Conservation (phyloP, 2,797 vertebrate genomes). For the Lepilemur septentrionalis region DNA sequence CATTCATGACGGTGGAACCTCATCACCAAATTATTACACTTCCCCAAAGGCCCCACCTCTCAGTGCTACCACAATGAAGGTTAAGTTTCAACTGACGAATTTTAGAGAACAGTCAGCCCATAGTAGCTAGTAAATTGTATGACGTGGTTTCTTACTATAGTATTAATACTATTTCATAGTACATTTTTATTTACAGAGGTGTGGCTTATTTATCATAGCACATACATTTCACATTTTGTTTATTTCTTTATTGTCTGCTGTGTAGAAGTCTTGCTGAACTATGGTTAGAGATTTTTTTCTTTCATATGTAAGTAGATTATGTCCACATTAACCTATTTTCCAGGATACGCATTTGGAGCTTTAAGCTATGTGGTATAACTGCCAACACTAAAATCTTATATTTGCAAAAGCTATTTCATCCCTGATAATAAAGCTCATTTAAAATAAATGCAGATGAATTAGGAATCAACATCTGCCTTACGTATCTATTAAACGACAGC, state of each 20-base stretch:
- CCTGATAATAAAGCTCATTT: background rate
- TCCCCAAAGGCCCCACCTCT: background rate
- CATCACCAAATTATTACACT: background rate
- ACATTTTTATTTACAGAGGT: background rate
- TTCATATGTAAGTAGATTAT: background rate
- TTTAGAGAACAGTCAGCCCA: background rate
- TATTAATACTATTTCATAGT: background rate
- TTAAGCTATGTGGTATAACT: background rate
- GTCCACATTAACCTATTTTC: background rate
- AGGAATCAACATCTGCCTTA: background rate
- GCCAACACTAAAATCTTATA: background rate
- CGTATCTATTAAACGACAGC: background rate
- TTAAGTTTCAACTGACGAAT: background rate
- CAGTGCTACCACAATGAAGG: background rate
- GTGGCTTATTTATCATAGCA: background rate
- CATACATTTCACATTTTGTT: background rate
- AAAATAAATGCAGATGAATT: background rate
- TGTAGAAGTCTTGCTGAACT: background rate
- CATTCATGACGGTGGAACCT: background rate
- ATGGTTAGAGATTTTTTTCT: background rate
- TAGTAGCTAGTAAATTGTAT: background rate
- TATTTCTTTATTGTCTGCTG: background rate
- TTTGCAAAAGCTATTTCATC: background rate
- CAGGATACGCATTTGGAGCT: background rate
- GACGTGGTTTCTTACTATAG: background rate